Percentiles rank a stretch among this genome's conserved stretches.
These are phyloP conservation scores for Ectemnius continuus DNA, from an alignment of 2,888 invertebrate genomes.

Conservation along the genomic window DNA sequence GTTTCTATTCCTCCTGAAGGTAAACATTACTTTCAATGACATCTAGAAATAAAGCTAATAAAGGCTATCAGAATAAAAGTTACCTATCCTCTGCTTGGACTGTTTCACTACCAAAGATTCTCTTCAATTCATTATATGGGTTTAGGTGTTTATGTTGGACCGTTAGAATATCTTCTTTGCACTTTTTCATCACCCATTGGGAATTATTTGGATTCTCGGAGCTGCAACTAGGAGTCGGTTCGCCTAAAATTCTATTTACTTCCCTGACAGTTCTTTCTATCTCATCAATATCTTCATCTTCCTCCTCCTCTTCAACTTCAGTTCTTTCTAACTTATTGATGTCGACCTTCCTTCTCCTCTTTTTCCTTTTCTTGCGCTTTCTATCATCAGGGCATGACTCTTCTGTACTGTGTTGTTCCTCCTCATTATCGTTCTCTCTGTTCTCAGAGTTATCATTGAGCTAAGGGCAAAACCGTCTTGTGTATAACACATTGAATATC, in stretches of 20 bases:
- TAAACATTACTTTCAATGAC: conserved; percentile 30
- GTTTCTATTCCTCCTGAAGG: conserved; percentile 79
- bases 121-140: conserved; percentile 88
- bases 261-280: conserved; percentile 84
- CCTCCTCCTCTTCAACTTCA: conserved; percentile 49
- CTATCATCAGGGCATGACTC: conserved; percentile 71
- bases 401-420: conserved; percentile 78
- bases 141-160: conserved; percentile 87
- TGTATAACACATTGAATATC: no score
- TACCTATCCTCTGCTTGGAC: conserved; percentile 83
- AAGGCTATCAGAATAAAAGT: neutral
- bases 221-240: conserved; percentile 76
- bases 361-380: conserved; percentile 84
- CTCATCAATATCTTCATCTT: conserved; percentile 80
- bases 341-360: conserved; percentile 80
- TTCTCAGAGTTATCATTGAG: conserved; percentile 85
- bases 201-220: conserved; percentile 57
- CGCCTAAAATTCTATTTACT: conserved; percentile 84
- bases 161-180: conserved; percentile 80
- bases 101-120: conserved; percentile 89
- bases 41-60: neutral
- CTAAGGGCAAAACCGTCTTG: conserved; percentile 72
- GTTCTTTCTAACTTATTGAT: conserved; percentile 51
- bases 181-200: conserved; percentile 46
- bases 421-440: conserved; percentile 77